These are phyloP conservation scores for Hemicentrotus pulcherrimus DNA, from an alignment of 35 echinoderm and acorn worm species.

Conservation along the genomic window DNA sequence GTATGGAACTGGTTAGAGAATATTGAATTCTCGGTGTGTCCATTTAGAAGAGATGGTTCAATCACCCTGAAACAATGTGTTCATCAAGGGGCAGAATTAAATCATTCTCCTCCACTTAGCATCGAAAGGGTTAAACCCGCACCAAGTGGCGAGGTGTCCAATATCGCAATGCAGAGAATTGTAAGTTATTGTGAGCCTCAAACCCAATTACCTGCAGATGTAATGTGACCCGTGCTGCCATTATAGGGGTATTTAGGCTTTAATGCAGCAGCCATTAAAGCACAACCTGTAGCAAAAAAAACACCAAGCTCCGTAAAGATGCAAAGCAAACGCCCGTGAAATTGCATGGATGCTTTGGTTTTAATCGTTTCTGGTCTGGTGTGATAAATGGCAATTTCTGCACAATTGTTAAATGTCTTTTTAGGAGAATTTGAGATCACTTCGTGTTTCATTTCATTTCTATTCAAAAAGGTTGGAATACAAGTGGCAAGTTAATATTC, in stretches of 20 bases:
- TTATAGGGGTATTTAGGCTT: slow-evolving; percentile 2
- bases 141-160: neutral
- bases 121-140: neutral
- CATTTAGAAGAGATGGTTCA: neutral
- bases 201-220: slow-evolving; percentile 10
- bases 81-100: neutral
- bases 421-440: neutral
- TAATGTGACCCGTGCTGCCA: neutral
- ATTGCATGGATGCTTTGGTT: neutral
- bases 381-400: neutral
- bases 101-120: neutral
- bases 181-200: neutral
- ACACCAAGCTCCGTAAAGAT: neutral
- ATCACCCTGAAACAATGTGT: neutral
- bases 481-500: too few species aligned
- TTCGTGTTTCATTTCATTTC: neutral
- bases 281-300: neutral
- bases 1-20: neutral
- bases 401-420: neutral
- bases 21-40: too few species aligned
- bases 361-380: neutral
- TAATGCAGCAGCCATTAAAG: neutral
- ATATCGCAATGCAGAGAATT: neutral
- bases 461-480: too few species aligned
- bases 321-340: neutral